These are phyloP conservation scores for Oceanodroma tethys DNA, from an alignment of 2,113 vertebrate genomes.

Conservation along the genomic window DNA sequence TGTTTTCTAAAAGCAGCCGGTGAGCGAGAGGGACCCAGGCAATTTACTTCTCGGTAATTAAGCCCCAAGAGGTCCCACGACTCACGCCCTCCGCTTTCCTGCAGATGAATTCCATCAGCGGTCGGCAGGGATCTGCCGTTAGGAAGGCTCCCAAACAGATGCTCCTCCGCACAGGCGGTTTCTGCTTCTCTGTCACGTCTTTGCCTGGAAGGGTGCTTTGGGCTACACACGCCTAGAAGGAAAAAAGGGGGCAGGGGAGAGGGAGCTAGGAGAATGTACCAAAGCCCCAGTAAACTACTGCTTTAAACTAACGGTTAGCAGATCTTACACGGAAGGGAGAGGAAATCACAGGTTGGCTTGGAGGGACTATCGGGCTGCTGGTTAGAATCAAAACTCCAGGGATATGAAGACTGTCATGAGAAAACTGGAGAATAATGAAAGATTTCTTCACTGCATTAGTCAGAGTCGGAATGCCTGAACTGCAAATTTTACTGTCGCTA, in stretches of 20 bases:
- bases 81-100: not conserved
- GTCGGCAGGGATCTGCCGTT: not conserved
- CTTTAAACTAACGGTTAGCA: not conserved
- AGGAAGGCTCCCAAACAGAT: constrained; percentile 53
- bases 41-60: not conserved
- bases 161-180: not conserved
- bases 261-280: not conserved
- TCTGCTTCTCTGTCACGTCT: not conserved
- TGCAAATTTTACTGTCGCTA: not conserved
- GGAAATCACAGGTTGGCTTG: not conserved
- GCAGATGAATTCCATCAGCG: constrained; percentile 35
- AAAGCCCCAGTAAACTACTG: not conserved
- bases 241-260: not conserved
- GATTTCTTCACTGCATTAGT: constrained; percentile 10
- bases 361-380: not conserved
- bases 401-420: not conserved
- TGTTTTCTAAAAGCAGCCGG: not conserved
- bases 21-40: not conserved
- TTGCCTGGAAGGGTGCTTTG: not conserved
- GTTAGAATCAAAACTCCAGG: not conserved
- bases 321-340: not conserved
- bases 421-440: not conserved
- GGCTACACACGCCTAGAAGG: not conserved
- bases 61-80: not conserved
- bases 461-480: not conserved